These are phyloP conservation scores for Rhipidura dahli DNA, from an alignment of 2,113 vertebrate genomes.

Conservation along the genomic window DNA sequence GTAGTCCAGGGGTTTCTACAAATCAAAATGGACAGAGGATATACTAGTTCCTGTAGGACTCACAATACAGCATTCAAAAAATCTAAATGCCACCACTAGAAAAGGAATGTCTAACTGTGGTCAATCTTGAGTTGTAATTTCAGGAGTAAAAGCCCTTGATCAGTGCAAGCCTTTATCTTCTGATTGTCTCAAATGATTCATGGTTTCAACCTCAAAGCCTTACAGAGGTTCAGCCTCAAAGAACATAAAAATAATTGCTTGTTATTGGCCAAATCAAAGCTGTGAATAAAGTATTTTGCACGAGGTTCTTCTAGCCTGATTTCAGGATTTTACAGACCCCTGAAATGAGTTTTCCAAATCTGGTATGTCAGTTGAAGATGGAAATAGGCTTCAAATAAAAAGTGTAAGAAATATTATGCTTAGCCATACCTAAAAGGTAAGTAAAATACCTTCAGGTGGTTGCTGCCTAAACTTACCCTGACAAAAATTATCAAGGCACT, in stretches of 20 bases:
- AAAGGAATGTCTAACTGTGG: neutral
- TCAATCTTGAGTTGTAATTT: neutral
- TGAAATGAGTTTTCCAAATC: neutral
- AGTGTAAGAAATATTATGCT: neutral
- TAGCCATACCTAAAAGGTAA: neutral
- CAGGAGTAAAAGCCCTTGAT: neutral
- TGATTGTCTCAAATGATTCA: neutral
- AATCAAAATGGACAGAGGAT: neutral
- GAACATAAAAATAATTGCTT: neutral
- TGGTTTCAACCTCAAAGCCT: neutral
- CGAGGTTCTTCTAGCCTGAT: neutral
- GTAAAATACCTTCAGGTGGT: neutral
- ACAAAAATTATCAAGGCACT: neutral
- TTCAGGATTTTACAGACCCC: neutral
- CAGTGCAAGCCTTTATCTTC: neutral
- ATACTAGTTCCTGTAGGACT: neutral
- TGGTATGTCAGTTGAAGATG: neutral
- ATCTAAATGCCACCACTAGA: neutral
- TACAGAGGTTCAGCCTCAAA: neutral
- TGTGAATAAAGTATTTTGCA: neutral
- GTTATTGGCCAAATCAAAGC: neutral
- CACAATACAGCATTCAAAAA: neutral
- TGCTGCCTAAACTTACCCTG: neutral
- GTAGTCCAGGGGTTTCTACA: neutral
- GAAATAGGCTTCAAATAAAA: neutral